phyloP scores from a whole-genome alignment of 2,113 vertebrate genomes.

The Cairina moschata region DNA sequence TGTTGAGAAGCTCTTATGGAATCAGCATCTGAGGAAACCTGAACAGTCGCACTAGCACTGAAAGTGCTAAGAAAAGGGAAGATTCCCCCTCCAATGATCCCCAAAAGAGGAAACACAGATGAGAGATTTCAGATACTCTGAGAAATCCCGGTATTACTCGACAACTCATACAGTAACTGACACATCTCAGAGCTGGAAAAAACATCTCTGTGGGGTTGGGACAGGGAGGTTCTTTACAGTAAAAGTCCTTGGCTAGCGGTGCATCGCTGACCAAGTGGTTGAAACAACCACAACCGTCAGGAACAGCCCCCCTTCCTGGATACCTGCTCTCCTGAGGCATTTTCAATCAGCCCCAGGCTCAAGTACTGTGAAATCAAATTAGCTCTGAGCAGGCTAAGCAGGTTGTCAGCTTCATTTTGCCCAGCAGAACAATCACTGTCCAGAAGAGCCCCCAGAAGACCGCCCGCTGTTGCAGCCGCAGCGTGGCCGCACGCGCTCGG shows the following conservation, averaged over 20 bases:
- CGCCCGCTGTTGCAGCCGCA: neutral
- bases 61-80: neutral
- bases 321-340: neutral
- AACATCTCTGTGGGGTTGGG: neutral
- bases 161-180: neutral
- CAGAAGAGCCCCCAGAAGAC: neutral
- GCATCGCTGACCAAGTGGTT: neutral
- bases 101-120: conserved; percentile 34
- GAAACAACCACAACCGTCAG: neutral
- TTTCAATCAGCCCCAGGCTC: neutral
- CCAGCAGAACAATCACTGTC: neutral
- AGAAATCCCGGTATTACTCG: conserved; percentile 10
- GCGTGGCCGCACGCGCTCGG: neutral
- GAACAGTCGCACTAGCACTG: neutral
- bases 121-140: neutral
- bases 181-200: conserved; percentile 3
- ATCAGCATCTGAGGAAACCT: neutral
- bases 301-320: neutral
- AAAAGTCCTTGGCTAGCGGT: neutral
- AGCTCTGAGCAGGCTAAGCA: neutral
- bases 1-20: neutral
- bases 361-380: neutral
- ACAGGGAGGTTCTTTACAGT: neutral
- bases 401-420: neutral
- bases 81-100: neutral